A percentile compares a stretch with the other conserved stretches of the same genome.
Conservation (phyloP, 1,140 invertebrate species). For the Achroia grisella region DNA sequence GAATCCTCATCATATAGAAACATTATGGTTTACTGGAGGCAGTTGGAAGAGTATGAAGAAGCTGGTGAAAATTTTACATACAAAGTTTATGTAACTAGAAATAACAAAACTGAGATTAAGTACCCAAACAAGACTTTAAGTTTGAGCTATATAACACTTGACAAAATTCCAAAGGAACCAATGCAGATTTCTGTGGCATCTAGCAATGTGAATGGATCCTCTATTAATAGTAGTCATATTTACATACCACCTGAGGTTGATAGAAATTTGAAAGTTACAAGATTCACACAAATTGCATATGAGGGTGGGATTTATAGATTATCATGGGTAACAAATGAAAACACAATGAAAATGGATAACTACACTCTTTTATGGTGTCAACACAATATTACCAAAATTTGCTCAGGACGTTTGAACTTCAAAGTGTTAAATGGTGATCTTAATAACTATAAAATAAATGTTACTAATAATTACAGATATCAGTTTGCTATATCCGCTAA, state of each 20-base stretch:
- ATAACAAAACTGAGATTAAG: slow-evolving; percentile 28
- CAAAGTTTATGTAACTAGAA: slow-evolving; percentile 36
- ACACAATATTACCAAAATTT: slow-evolving; percentile 49
- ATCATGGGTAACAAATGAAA: slow-evolving; percentile 77
- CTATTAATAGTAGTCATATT: slow-evolving; percentile 72
- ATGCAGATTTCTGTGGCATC: slow-evolving; percentile 66
- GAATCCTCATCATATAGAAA: slow-evolving; percentile 39
- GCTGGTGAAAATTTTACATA: slow-evolving; percentile 58
- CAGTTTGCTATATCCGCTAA: slow-evolving; percentile 84
- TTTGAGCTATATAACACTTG: slow-evolving; percentile 47
- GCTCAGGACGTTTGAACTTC: slow-evolving; percentile 51
- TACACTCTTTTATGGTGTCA: slow-evolving; percentile 87
- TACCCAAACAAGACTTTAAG: slow-evolving; percentile 52
- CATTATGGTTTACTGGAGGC: slow-evolving; percentile 82
- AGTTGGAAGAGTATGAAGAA: slow-evolving; percentile 76
- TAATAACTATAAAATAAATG: slow-evolving; percentile 48
- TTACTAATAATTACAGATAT: slow-evolving; percentile 52
- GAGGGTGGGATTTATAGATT: slow-evolving; percentile 80
- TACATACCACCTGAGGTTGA: slow-evolving; percentile 75
- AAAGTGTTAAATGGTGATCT: slow-evolving; percentile 42
- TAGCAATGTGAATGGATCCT: slow-evolving; percentile 75
- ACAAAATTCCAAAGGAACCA: slow-evolving; percentile 37
- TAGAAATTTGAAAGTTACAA: slow-evolving; percentile 75
- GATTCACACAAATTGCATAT: slow-evolving; percentile 78
- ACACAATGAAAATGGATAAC: slow-evolving; percentile 41